Evolutionary conservation across 1,140 invertebrate species (phyloP).

Genomic region (Drosophila aff.): DNA sequence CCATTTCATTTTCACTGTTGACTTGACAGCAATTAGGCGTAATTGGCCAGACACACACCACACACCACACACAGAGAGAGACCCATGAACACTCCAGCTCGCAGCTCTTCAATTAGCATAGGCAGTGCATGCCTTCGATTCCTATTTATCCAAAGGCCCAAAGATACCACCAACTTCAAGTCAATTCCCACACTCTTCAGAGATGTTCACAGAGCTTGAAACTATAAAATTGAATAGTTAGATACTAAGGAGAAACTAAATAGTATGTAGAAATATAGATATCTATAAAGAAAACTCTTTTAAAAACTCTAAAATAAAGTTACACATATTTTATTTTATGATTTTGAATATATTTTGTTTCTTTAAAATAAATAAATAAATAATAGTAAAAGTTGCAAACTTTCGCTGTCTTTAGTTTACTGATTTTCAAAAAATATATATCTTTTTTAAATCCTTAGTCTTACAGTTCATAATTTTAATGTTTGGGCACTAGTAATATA

Average conservation of each 20-base stretch:
- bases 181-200: constrained; percentile 2
- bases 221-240: not conserved
- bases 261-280: too few relatives aligned
- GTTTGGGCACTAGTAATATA: not conserved
- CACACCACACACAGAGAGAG: constrained; percentile 21
- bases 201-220: not conserved
- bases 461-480: not conserved
- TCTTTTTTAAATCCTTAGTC: not conserved
- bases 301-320: too few relatives aligned
- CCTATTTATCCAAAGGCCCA: constrained; percentile 3
- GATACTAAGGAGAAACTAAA: not conserved
- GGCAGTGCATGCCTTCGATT: constrained; percentile 27
- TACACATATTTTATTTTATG: too few relatives aligned
- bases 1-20: constrained; percentile 48
- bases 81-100: not conserved
- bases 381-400: too few relatives aligned
- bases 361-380: not conserved
- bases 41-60: constrained; percentile 56
- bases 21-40: constrained; percentile 65
- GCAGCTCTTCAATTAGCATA: constrained; percentile 63
- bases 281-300: too few relatives aligned
- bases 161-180: not conserved
- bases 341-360: too few relatives aligned
- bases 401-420: not conserved
- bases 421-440: too few relatives aligned